Percentiles rank a stretch among this genome's conserved stretches.
phyloP scores from a whole-genome alignment of 2,797 vertebrate genomes.

The Sphenopsis melanotis region DNA sequence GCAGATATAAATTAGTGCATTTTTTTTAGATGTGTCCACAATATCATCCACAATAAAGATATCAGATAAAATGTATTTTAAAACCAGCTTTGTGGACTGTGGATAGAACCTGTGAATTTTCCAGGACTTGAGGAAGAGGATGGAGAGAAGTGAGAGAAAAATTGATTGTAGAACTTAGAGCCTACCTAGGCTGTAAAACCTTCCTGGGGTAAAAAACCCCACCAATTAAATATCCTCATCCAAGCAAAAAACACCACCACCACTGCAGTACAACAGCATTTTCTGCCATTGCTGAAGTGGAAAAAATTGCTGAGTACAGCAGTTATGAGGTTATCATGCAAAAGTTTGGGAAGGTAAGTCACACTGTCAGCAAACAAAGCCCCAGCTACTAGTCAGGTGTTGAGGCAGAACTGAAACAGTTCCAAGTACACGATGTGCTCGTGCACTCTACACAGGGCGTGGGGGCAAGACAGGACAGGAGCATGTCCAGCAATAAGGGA shows the following conservation, averaged over 20 bases:
- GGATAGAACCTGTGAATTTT: background rate
- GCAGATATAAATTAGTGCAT: background rate
- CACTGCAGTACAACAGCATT: background rate
- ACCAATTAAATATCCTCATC: background rate
- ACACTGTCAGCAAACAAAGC: background rate
- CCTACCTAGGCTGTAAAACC: background rate
- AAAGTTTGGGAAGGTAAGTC: background rate
- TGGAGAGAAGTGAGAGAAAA: background rate
- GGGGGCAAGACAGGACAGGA: background rate
- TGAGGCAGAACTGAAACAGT: background rate
- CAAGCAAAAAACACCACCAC: background rate
- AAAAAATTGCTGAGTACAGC: background rate
- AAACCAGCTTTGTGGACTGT: background rate
- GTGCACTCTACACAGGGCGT: fast-evolving
- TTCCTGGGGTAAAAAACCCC: background rate
- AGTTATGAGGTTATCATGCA: background rate
- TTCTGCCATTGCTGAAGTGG: background rate
- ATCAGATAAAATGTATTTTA: background rate
- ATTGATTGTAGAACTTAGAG: background rate
- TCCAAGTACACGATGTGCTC: background rate
- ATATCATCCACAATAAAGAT: background rate
- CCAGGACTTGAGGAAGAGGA: background rate
- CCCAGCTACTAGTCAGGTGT: background rate
- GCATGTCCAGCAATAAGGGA: background rate
- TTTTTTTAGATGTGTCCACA: background rate